Base-by-base conservation (phyloP, 2,797 vertebrate species). In the Todus mexicanus region DNA sequence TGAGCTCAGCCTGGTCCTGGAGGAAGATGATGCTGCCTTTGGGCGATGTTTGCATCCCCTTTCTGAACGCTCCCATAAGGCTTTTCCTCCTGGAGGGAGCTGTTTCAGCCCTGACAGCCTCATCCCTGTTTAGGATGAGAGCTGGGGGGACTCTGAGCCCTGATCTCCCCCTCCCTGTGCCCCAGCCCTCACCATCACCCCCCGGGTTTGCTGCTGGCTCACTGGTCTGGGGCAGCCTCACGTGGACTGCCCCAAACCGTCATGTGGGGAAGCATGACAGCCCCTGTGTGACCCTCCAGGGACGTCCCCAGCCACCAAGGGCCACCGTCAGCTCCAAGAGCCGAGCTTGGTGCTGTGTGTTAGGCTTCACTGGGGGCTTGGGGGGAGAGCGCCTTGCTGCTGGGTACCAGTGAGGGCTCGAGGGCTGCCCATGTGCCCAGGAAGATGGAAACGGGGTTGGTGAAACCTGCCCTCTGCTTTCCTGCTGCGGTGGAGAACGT, bases 341-440 rank as follows among this genome's bases (percentile, higher is more conserved):
- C 26, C 0, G 2, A 81, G 33, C 53, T 43, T 48, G 53, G 42
- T 3, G 10, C 77, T 84, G 74, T 3, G 9, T 59, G 21, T 47
- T 61, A 38, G 74, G 84, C 73, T 71, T 74, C 71, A 7, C 26
- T 51, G 75, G 50, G 42, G 73, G 25, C 12, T 2, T 45, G 27
- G 4, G 26, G 29, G 42, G 23, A 74, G 26, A 78, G 87, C 37
- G 8, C 85, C 80, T 92, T 88, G 83, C 88, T 91, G 94, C 93
- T 90, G 86, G 92, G 66, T 92, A 76, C 88, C 84, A 72, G 88
- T 1, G 6, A 76, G 92, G 77, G 70, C 69, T 92, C 3, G 1
- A 70, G 84, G 75, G 84, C 63, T 2, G 4, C 80, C 66, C 2
- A 6, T 54, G 38, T 72, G 59, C 40, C 66, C 5, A 31, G 63